Percentiles rank a stretch among this genome's conserved stretches.
phyloP scores from a whole-genome alignment of 2,113 vertebrate species.

The Channa maculata region DNA sequence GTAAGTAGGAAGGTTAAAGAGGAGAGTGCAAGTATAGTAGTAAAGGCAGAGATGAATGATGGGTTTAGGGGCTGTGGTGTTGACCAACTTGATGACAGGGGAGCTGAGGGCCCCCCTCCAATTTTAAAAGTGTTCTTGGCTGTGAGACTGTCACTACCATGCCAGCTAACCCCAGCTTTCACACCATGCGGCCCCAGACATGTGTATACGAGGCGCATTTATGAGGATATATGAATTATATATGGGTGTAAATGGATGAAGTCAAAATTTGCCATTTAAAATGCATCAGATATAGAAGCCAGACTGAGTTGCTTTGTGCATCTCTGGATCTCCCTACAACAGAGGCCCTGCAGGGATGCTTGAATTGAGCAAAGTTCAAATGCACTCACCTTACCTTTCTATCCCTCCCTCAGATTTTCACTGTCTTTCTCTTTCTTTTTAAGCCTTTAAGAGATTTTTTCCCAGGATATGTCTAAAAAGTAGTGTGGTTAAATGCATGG shows the following conservation, averaged over 20 bases:
- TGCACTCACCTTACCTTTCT: conserved; percentile 18
- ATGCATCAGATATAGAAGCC: conserved; percentile 74
- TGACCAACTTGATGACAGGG: conserved; percentile 76
- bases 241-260: conserved; percentile 79
- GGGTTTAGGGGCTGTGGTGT: conserved; percentile 71
- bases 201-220: conserved; percentile 69
- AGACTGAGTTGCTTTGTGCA: conserved; percentile 29
- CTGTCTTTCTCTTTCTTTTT: conserved; percentile 14
- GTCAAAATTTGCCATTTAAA: conserved; percentile 78
- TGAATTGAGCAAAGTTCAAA: conserved; percentile 25
- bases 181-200: conserved; percentile 48
- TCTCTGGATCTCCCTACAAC: conserved; percentile 36
- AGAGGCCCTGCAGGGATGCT: conserved; percentile 49
- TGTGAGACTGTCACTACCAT: conserved; percentile 56
- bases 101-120: conserved; percentile 62
- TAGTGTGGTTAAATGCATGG: conserved; percentile 68
- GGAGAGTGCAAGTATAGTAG: conserved; percentile 60
- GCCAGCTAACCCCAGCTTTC: conserved; percentile 68
- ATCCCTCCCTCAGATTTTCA: conserved; percentile 4
- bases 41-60: conserved; percentile 77
- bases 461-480: conserved; percentile 56
- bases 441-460: conserved; percentile 36
- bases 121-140: conserved; percentile 76
- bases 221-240: conserved; percentile 76
- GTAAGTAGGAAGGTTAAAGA: conserved; percentile 58